Evolutionary conservation across 2,797 vertebrate species (phyloP), one percentile per base, ranked within the genome.

Genomic region (Chaenodraco wilsoni): DNA sequence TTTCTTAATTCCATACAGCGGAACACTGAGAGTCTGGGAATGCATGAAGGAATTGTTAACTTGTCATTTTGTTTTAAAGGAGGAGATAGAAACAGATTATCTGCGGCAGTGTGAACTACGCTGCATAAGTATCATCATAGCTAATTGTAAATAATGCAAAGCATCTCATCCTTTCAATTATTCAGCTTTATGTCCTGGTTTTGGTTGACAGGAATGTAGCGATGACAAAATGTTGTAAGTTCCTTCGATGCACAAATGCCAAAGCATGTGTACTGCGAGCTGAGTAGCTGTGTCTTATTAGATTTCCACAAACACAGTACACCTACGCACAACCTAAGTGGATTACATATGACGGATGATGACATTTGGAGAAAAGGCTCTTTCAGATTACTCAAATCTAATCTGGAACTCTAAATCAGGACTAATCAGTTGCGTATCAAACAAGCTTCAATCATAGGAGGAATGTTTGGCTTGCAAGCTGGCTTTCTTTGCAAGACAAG

Each of bases 321-420:
- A 92, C 91, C 89, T 92, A 91, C 90, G 86, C 91, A 76, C 78
- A 84, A 84, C 85, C 88, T 92, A 92, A 92, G 84, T 92, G 92
- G 91, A 94, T 93, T 92, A 92, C 83, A 92, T 68, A 92, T 91
- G 91, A 93, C 89, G 88, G 90, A 93, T 91, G 90, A 92, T 91
- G 92, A 93, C 92, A 92, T 92, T 90, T 88, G 90, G 81, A 92
- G 86, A 91, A 92, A 90, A 91, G 89, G 89, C 88, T 92, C 88
- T 89, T 91, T 91, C 86, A 90, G 91, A 90, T 91, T 91, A 89
- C 90, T 86, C 89, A 86, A 90, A 92, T 93, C 89, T 91, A 89
- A 92, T 92, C 89, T 90, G 89, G 86, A 91, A 90, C 86, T 91
- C 89, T 84, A 91, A 92, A 93, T 92, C 92, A 91, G 88, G 88